Base-by-base conservation (phyloP, 1,140 invertebrate species). In the Ceratitis capitata region DNA sequence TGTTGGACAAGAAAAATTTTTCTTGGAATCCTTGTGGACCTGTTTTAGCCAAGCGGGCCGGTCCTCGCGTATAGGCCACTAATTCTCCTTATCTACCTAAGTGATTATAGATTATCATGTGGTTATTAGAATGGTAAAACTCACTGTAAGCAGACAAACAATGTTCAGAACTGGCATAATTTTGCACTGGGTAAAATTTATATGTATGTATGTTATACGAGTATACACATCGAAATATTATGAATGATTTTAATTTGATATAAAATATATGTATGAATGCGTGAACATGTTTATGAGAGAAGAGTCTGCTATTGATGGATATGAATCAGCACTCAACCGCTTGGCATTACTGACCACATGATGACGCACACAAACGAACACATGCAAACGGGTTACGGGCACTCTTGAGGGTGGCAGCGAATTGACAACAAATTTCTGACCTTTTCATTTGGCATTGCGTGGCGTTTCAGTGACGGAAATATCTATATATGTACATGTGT, bases 391-490 rank as follows among this genome's bases (percentile, higher is more conserved):
- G n/a, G n/a, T n/a, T n/a, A n/a, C n/a, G n/a, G 7, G 2, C 35
- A 35, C 3, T 74, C 64, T 39, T 74, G 64, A 39, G 35, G 64
- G 64, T 74, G 64, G 64, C 64, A n/a, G 16, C 35, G 14, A 74
- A 42, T 74, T 74, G 35, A 42, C 64, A 74, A 74, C 32, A 74
- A 74, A 74, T 74, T 39, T 74, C 35, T 74, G 35, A 42, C 64
- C 64, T 74, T 74, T 74, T 74, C 64, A 74, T 39, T 74, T 74
- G 35, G 64, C 64, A 74, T 74, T 74, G 64, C 64, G 19, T 74
- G 39, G 64, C 64, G 64, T 42, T 74, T 74, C n/a, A n/a, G 19
- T 35, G 64, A 74, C 39, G 35, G 7, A 14, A n/a, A n/a, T n/a
- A n/a, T 56, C 12, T 56, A 19, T 5, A 5, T 4, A 19, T 56